Conservation (phyloP, 1,140 invertebrate genomes). For the Anagrus nilaparvatae region DNA sequence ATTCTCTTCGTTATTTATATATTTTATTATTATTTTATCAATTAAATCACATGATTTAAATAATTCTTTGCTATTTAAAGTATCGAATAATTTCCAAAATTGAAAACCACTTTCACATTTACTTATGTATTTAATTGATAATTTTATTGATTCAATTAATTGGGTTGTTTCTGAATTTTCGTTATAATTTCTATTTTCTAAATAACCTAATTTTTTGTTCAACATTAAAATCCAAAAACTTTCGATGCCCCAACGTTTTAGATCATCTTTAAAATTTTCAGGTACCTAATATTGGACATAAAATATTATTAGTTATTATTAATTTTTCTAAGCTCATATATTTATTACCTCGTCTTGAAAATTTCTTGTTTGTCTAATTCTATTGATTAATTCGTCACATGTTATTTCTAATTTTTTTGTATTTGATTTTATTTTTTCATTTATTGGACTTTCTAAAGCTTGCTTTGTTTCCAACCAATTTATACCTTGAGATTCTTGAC, state of each 20-base stretch:
- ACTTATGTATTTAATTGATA: constrained; percentile 50
- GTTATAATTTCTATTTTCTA: constrained; percentile 35
- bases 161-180: constrained; percentile 43
- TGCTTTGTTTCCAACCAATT: constrained; percentile 47
- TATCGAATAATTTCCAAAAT: constrained; percentile 56
- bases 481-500: constrained; percentile 42
- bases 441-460: constrained; percentile 40
- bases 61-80: constrained; percentile 47
- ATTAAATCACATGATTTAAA: constrained; percentile 47
- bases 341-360: constrained; percentile 46
- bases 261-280: constrained; percentile 45
- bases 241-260: constrained; percentile 58
- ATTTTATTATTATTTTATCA: constrained; percentile 40
- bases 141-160: constrained; percentile 49
- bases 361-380: constrained; percentile 42
- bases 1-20: constrained; percentile 29
- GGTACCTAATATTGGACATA: constrained; percentile 30
- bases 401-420: constrained; percentile 31
- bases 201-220: constrained; percentile 48
- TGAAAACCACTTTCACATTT: constrained; percentile 53
- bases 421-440: constrained; percentile 32
- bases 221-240: constrained; percentile 52
- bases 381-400: constrained; percentile 39
- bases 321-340: neutral
- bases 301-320: neutral